Evolutionary conservation across 2,797 vertebrate species (phyloP), one percentile per base, ranked within the genome.

Genomic region (Cetoscarus ocellatus): DNA sequence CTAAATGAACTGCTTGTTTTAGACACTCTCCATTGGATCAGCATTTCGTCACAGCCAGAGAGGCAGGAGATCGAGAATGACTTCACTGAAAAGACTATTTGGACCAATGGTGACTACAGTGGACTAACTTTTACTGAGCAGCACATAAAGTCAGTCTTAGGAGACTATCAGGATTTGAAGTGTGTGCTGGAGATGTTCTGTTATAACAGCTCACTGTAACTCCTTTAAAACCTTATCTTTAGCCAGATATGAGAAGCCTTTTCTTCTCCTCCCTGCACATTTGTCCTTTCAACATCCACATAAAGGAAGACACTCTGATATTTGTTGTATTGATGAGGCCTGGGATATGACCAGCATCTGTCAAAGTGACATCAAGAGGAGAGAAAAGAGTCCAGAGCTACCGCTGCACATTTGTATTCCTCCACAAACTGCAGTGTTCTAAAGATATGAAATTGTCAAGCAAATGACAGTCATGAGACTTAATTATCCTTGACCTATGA

Each of bases 1-100:
- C 77, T 85, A 91, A 93, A 93, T 91, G 35, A 90, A 86, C 85
- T 81, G 86, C 87, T 90, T 92, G 91, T 90, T 90, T 91, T 85
- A 88, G 89, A 81, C 65, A 70, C 79, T 86, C 78, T 82, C 67
- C 68, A 55, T 78, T 75, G 90, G 69, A 84, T 84, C 82, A 73
- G 80, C 34, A 44, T 73, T 87, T 87, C 60, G 66, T 79, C 80
- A 82, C 68, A 83, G 75, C 81, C 64, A 47, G 62, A 73, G 73
- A 80, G 50, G 61, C 83, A 79, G 40, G 59, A 73, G 70, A 78
- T 10, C 47, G 54, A 79, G 61, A 72, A 50, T 39, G 12, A 43
- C 68, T 75, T 64, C 39, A 12, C 34, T 60, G 49, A 80, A 74
- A 84, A 55, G 7, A 77, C 61, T 57, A 55, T 79, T 69, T 75